Percentiles rank a stretch among this genome's conserved stretches.
Conservation (phyloP, 2,888 invertebrate genomes). For the Schrankia costaestrigalis region DNA sequence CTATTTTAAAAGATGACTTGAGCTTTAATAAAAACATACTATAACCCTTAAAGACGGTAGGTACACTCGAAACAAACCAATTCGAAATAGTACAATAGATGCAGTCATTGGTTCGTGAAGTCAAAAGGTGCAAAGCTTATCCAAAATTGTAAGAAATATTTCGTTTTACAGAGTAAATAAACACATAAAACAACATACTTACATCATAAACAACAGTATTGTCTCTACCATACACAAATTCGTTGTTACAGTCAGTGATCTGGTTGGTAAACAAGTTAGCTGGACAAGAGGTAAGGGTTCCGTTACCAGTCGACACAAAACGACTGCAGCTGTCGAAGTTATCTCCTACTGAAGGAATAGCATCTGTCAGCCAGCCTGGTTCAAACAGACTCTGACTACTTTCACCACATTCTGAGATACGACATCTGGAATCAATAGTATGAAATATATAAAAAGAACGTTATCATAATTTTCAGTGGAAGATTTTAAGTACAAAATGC, state of each 20-base stretch:
- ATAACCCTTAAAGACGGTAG: no score
- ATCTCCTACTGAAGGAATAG: conserved; percentile 56
- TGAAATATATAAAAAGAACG: not conserved
- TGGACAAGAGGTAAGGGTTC: conserved; percentile 48
- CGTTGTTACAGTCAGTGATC: conserved; percentile 39
- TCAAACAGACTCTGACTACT: conserved; percentile 46
- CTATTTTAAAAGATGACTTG: no score
- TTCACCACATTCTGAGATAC: conserved; percentile 74
- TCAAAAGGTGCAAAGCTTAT: no score
- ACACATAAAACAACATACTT: no score
- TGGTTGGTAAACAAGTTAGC: conserved; percentile 39
- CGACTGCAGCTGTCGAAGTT: conserved; percentile 67
- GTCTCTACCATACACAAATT: conserved; percentile 53
- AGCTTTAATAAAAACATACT: no score
- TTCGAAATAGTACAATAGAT: no score
- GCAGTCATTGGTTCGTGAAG: no score
- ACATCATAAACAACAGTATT: conserved; percentile 68
- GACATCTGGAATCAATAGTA: conserved; percentile 54
- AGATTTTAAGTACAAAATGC: not conserved
- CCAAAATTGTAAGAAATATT: no score
- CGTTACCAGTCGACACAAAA: conserved; percentile 44
- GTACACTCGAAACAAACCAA: no score
- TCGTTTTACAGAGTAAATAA: no score
- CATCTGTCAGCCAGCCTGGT: conserved; percentile 66
- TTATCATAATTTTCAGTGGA: not conserved